Evolutionary conservation across 1,140 invertebrate genomes (phyloP).

Genomic region (Mycetomoellerius zeteki): DNA sequence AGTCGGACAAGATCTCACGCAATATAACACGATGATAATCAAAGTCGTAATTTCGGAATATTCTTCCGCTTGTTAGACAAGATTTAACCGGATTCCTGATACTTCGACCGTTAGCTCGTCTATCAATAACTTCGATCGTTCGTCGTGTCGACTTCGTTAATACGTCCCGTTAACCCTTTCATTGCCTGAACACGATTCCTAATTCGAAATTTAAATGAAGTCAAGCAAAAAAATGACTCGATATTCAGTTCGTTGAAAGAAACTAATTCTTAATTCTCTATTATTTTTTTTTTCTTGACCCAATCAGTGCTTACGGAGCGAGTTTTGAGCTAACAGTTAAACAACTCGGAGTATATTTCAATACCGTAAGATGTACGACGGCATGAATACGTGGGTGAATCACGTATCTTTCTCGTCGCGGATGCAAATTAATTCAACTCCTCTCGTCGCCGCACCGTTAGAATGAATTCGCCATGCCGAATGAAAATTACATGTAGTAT

Average conservation of each 20-base stretch:
- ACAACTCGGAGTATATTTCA: not conserved
- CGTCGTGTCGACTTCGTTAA: not conserved
- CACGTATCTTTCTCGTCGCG: constrained; percentile 6
- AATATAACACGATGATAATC: constrained; percentile 75
- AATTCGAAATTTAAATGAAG: constrained; percentile 42
- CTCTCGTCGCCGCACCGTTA: constrained; percentile 38
- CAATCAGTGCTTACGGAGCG: not conserved
- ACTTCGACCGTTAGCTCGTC: constrained; percentile 26
- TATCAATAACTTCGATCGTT: constrained; percentile 58
- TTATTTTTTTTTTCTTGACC: constrained; percentile 1
- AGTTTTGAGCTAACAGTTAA: constrained; percentile 6
- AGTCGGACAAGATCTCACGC: constrained; percentile 68
- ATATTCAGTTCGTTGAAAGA: not conserved
- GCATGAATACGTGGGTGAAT: constrained; percentile 11
- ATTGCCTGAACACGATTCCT: not conserved
- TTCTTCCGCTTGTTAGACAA: constrained; percentile 63
- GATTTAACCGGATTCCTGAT: constrained; percentile 70
- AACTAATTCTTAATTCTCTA: not conserved
- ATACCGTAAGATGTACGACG: not conserved
- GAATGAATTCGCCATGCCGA: constrained; percentile 6
- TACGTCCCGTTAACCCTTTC: constrained; percentile 7
- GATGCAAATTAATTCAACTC: constrained; percentile 45
- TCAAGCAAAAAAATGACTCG: not conserved
- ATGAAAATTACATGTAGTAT: constrained; percentile 50
- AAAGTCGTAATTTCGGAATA: constrained; percentile 71